Evolutionary conservation across 2,113 vertebrate species (phyloP).

Genomic region (Pseudonaja textilis): DNA sequence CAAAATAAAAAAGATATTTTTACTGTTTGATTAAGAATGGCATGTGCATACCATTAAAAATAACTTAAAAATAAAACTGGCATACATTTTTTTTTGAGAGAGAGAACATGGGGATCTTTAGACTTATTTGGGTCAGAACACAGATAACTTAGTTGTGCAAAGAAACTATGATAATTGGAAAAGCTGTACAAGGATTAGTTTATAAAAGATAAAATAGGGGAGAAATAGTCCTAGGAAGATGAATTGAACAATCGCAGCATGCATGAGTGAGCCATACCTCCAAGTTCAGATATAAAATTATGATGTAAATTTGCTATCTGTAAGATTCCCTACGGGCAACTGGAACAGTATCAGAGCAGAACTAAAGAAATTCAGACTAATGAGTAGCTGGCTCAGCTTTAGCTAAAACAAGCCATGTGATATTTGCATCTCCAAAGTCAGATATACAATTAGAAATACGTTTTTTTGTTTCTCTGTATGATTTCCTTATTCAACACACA

Average conservation of each 20-base stretch:
- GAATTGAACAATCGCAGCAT: neutral
- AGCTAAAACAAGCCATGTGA: neutral
- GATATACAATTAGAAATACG: neutral
- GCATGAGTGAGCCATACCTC: neutral
- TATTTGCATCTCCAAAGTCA: neutral
- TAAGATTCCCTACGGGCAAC: neutral
- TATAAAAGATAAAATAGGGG: neutral
- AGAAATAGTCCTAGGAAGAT: neutral
- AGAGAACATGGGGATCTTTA: neutral
- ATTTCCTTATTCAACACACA: neutral
- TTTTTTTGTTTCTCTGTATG: neutral
- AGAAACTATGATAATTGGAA: neutral
- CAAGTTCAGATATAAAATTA: neutral
- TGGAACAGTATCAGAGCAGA: neutral
- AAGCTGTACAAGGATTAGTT: neutral
- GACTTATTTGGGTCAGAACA: neutral
- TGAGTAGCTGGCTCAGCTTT: neutral
- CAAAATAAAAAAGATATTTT: neutral
- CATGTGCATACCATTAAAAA: neutral
- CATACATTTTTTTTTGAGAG: neutral
- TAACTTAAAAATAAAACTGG: neutral
- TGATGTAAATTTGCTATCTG: neutral
- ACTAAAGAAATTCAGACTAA: neutral
- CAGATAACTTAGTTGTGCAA: neutral
- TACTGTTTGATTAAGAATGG: neutral